Percentiles rank a stretch among this genome's conserved stretches.
Conservation (phyloP, 2,113 vertebrate genomes). For the Pelobates fuscus region DNA sequence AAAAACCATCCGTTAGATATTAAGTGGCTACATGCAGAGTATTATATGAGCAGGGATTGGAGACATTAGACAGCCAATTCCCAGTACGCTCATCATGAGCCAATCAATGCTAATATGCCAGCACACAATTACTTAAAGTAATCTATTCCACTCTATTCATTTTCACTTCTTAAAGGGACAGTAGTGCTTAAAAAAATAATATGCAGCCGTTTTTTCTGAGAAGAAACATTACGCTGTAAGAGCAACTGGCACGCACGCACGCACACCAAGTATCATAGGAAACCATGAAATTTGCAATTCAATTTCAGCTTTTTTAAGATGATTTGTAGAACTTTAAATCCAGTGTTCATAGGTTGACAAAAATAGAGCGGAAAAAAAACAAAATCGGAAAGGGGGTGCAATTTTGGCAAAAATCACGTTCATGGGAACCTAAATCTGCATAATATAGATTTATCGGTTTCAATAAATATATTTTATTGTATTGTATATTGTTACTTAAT, state of each 20-base stretch:
- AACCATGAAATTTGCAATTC: constrained; percentile 35
- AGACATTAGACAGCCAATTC: constrained; percentile 12
- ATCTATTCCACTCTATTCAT: constrained; percentile 16
- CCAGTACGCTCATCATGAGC: constrained; percentile 24
- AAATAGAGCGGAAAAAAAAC: constrained; percentile 55
- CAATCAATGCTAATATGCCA: constrained; percentile 25
- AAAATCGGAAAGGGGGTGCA: constrained; percentile 38
- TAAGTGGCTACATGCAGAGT: constrained; percentile 21
- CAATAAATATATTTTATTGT: too few species aligned
- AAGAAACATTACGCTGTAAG: too few species aligned
- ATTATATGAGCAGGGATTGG: constrained; percentile 11
- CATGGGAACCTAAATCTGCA: constrained; percentile 66
- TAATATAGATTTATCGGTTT: constrained; percentile 76
- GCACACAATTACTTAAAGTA: constrained; percentile 23
- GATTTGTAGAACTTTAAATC: constrained; percentile 69
- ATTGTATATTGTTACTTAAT: constrained; percentile 74
- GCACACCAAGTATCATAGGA: too few species aligned
- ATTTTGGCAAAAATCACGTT: constrained; percentile 63
- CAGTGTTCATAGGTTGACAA: constrained; percentile 69
- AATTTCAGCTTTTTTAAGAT: constrained; percentile 67
- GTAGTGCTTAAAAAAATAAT: constrained; percentile 7
- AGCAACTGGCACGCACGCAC: too few species aligned
- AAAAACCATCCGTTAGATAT: constrained; percentile 9
- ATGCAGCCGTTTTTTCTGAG: background rate
- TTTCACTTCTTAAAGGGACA: background rate